A percentile compares a stretch with the other conserved stretches of the same genome.
Conservation (phyloP, 2,888 invertebrate genomes). For the Mythimna lalbum region DNA sequence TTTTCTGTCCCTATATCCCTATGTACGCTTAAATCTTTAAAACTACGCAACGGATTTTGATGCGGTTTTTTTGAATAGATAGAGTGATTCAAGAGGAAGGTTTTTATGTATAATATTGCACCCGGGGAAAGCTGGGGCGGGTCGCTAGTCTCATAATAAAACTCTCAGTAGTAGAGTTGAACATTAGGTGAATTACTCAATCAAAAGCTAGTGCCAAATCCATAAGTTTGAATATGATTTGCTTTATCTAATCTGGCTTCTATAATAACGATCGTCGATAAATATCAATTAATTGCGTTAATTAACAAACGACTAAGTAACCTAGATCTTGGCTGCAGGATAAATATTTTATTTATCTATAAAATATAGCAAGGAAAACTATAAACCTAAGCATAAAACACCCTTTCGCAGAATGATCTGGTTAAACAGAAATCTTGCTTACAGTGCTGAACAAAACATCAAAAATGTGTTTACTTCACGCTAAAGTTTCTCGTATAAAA, state of each 20-base stretch:
- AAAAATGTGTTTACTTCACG: neutral
- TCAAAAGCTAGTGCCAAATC: slow-evolving; percentile 15
- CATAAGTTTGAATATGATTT: neutral
- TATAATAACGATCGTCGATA: neutral
- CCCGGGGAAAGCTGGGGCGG: too few species aligned
- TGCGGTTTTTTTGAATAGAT: too few species aligned
- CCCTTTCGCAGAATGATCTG: slow-evolving; percentile 3
- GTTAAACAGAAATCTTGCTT: slow-evolving; percentile 1
- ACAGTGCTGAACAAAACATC: neutral
- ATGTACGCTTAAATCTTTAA: too few species aligned
- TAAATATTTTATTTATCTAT: slow-evolving; percentile 11
- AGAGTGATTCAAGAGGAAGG: too few species aligned
- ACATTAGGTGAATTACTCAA: neutral
- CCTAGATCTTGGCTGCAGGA: slow-evolving; percentile 11
- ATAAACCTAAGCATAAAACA: neutral
- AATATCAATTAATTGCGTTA: neutral
- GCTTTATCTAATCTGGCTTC: neutral
- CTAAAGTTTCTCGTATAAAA: neutral
- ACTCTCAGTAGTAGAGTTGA: neutral
- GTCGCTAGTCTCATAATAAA: neutral
- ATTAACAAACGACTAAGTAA: neutral
- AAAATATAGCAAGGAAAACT: slow-evolving; percentile 7
- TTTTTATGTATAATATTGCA: too few species aligned
- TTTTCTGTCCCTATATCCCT: too few species aligned
- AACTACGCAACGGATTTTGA: too few species aligned